Evolutionary conservation across 1,140 invertebrate genomes (phyloP).

Genomic region (Hydropsyche tenuis): DNA sequence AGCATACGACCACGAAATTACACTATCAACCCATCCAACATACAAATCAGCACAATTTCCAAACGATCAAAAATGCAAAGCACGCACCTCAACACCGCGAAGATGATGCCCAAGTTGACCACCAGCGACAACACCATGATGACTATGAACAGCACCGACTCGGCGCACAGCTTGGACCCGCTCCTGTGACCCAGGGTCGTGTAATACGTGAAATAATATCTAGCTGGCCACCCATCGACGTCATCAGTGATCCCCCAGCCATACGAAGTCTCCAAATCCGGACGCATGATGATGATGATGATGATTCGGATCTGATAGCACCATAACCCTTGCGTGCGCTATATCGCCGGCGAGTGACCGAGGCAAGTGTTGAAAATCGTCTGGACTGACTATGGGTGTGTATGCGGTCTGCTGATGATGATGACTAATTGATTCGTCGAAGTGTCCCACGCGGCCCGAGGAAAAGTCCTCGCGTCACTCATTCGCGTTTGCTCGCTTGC

Average conservation of each 20-base stretch:
- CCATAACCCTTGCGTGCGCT: too few species aligned
- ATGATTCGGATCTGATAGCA: too few species aligned
- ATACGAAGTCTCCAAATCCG: conserved; percentile 36
- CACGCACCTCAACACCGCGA: conserved; percentile 42
- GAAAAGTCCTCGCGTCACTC: conserved; percentile 16
- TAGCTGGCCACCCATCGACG: conserved; percentile 58
- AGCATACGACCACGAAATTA: too few species aligned
- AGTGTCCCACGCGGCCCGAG: background rate
- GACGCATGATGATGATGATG: background rate
- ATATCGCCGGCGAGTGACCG: background rate
- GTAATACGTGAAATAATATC: conserved; percentile 65
- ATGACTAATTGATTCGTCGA: background rate
- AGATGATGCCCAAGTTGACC: conserved; percentile 41
- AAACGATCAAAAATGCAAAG: background rate
- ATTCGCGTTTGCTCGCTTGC: background rate
- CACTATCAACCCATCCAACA: too few species aligned
- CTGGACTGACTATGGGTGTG: background rate
- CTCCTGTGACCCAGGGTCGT: conserved; percentile 59
- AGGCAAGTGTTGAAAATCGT: background rate
- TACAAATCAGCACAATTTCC: too few species aligned
- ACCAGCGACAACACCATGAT: conserved; percentile 40
- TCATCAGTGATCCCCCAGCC: conserved; percentile 49
- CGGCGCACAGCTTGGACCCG: conserved; percentile 34
- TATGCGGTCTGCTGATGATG: conserved; percentile 1
- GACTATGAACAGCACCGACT: conserved; percentile 31